Evolutionary conservation across 2,113 vertebrate genomes (phyloP).

Genomic region (Indicator indicator): DNA sequence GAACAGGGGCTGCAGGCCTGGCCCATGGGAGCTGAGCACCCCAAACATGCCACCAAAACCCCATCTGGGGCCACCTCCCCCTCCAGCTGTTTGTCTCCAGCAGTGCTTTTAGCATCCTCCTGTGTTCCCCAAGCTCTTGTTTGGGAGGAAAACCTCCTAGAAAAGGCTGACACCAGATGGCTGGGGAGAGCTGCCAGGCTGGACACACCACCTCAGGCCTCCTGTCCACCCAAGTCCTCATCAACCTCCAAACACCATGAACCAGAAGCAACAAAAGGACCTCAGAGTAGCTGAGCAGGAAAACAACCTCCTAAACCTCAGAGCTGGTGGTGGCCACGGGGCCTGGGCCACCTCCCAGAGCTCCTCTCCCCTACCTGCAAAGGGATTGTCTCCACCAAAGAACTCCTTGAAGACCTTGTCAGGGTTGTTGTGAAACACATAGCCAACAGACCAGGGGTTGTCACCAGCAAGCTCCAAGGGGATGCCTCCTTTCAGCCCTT

Average conservation of each 20-base stretch:
- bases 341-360: fast-evolving
- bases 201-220: neutral
- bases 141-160: neutral
- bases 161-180: neutral
- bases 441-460: slow-evolving; percentile 86
- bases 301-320: neutral
- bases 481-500: slow-evolving; percentile 90
- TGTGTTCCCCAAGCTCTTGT: fast-evolving
- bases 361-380: slow-evolving; percentile 78
- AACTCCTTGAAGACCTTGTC: slow-evolving; percentile 90
- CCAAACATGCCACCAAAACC: neutral
- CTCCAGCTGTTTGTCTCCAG: fast-evolving
- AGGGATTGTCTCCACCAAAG: slow-evolving; percentile 95
- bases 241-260: too few species aligned
- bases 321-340: fast-evolving
- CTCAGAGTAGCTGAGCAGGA: neutral
- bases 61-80: fast-evolving
- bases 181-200: neutral
- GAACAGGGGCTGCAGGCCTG: too few species aligned
- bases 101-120: fast-evolving
- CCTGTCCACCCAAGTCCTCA: fast-evolving
- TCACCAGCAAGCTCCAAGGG: slow-evolving; percentile 77
- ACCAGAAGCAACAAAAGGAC: neutral
- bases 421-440: slow-evolving; percentile 89
- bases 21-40: too few species aligned